Evolutionary conservation across 2,797 vertebrate genomes (phyloP), one percentile per base, ranked within the genome.

Genomic region (Cyprinella venusta): DNA sequence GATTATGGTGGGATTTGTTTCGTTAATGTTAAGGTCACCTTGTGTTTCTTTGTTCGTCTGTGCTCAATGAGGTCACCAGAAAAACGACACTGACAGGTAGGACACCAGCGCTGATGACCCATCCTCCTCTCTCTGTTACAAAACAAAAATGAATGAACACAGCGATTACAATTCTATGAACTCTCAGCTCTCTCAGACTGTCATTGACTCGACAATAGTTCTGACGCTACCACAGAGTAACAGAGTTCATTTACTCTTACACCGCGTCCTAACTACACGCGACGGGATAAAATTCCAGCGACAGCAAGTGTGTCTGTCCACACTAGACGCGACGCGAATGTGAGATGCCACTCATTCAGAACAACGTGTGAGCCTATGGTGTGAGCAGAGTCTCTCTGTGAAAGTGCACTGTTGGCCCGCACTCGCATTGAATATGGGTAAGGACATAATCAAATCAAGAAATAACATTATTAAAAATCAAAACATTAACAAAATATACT

Each of bases 81-180:
- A 90, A 97, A 99, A 90, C 96, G 93, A 59, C 92, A 89, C 94
- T 96, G 97, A 87, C 97, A 99, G 63, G 94, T 96, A 88, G 96
- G 94, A 75, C 98, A 99, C 98, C 97, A 99, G 67, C 93, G 94
- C 78, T 89, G 93, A 0, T 76, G 33, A 6, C 90, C 92, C 19
- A 88, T 75, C 2, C n/a, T 87, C 63, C 87, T 91, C 67, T 95
- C 95, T 87, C 98, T 98, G 89, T 59, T 89, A 85, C 36, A 85
- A 86, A 45, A 91, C 48, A 70, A 67, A 24, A 52, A 7, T 52
- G 1, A 13, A 45, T 0, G 0, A 16, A 33, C 7, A 63, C 5
- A 64, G 16, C 30, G 1, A 61, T 26, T 26, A 64, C 26, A 18
- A 64, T 18, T 64, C 26, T 33, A 18, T 64, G 6, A 30, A 64